Conservation (phyloP, 2,888 invertebrate species). For the Dasypolia templi region DNA sequence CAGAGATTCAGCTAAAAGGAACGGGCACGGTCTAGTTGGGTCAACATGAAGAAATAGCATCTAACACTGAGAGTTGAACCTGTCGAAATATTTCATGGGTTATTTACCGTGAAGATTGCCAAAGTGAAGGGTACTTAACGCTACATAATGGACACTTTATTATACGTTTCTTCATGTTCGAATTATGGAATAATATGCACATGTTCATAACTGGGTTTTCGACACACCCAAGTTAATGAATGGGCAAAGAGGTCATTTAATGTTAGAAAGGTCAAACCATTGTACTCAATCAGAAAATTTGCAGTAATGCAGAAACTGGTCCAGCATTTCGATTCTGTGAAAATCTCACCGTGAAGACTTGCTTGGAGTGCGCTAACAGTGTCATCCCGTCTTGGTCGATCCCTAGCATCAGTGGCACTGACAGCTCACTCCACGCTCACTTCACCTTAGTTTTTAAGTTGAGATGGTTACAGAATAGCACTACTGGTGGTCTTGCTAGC, state of each 20-base stretch:
- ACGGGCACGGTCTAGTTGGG: background rate
- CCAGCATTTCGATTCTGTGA: too few species aligned
- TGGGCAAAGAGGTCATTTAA: slow-evolving; percentile 10
- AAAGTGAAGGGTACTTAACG: slow-evolving; percentile 57
- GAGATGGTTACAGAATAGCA: too few species aligned
- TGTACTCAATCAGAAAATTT: background rate
- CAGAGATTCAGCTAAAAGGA: background rate
- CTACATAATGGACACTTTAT: slow-evolving; percentile 41
- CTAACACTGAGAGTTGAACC: slow-evolving; percentile 9
- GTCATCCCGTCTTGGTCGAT: too few species aligned
- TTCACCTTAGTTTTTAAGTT: too few species aligned
- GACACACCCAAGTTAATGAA: slow-evolving; percentile 20
- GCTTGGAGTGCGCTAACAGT: too few species aligned
- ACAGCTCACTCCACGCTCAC: too few species aligned
- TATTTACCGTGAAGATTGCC: slow-evolving; percentile 50
- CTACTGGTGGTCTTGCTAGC: background rate
- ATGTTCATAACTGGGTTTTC: slow-evolving; percentile 21
- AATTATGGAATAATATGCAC: slow-evolving; percentile 41
- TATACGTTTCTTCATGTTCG: slow-evolving; percentile 48
- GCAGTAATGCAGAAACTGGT: background rate
- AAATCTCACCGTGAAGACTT: too few species aligned
- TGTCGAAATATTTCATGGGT: slow-evolving; percentile 48
- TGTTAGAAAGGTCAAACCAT: slow-evolving; percentile 18
- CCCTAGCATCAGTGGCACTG: too few species aligned
- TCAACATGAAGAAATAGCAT: background rate